Evolutionary conservation across 2,888 invertebrate genomes (phyloP), one percentile per base, ranked within the genome.

Genomic region (Archips xylosteana): DNA sequence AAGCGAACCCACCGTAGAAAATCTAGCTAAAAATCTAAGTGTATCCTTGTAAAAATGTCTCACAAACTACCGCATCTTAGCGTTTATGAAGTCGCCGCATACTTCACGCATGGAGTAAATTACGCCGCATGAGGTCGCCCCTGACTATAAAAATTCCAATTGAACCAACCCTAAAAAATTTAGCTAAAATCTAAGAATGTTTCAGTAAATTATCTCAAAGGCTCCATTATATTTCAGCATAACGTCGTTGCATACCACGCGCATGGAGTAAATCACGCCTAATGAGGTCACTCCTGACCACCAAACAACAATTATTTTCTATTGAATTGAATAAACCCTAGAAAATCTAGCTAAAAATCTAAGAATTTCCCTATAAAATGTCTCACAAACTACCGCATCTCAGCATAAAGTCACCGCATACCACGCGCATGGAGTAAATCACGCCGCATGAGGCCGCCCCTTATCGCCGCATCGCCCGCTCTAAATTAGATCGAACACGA

Each of bases 401-500:
- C 67, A 57, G 54, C 63, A 23, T 15, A 45, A 32, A 57, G 12
- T 61, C 32, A 32, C 71, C 32, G 45, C 73, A 64, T 76, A 73
- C 10, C 71, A 63, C 75, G 76, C 74, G 71, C 72, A 76, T 76
- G 74, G 76, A 84, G 87, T 92, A 91, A 89, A 90, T 91, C 91
- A 89, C 92, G 72, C 92, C 88, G 90, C 90, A 80, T 85, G 92
- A 75, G 81, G 76, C 79, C 81, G 79, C 76, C 83, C 82, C 84
- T 83, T 87, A 88, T 88, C 88, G 86, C 83, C 75, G 79, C 83
- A 82, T 80, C 83, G 81, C 81, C 74, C 80, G 83, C 87, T 86
- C 85, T 89, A 88, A 92, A 91, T 91, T 90, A 90, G 90, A 88
- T 83, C 85, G 84, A 78, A 83, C 84, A 81, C 78, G 84, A 79